Base-by-base conservation (phyloP, 2,888 invertebrate genomes). In the Diloba caeruleocephala region DNA sequence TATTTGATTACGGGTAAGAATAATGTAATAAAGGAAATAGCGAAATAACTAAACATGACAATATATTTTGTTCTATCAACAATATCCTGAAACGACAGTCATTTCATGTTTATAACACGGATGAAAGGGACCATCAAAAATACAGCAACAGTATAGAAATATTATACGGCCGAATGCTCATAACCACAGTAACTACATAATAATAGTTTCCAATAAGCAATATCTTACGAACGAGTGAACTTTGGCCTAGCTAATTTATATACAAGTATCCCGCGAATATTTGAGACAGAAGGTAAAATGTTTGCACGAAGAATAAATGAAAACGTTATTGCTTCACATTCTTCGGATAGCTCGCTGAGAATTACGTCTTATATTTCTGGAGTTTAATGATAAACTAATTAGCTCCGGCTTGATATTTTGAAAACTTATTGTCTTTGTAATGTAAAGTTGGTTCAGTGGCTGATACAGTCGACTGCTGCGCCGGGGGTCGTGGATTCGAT, bases 171-270 rank as follows among this genome's bases (percentile, higher is more conserved):
- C 70, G 77, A 69, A 57, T 80, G 77, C 74, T 74, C 79, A 64
- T 74, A 68, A 62, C 56, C 60, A 69, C 68, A 67, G 73, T 74
- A 70, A 81, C 77, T 49, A 66, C 54, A 71, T 68, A 66, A 71
- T 83, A 81, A 82, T 84, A 82, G 84, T 83, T 83, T 80, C 76
- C 85, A 85, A 88, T 87, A 86, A 86, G 84, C 87, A 85, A 85
- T 88, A 82, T 81, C 82, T 87, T 87, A 79, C 85, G 58, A 78
- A 64, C 62, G 81, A 67, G 53, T 55, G 71, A 71, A 71, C 71
- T 78, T 79, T 71, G 73, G 74, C 62, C 62, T 62, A 45, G 65
- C 70, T 79, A 81, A 83, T 81, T 79, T 82, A 80, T 84, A 79
- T 81, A 83, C 65, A 75, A 71, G 73, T 79, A 68, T 71, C 46